phyloP scores from a whole-genome alignment of 2,113 vertebrate genomes.

The Corythoichthys haematopterus region DNA sequence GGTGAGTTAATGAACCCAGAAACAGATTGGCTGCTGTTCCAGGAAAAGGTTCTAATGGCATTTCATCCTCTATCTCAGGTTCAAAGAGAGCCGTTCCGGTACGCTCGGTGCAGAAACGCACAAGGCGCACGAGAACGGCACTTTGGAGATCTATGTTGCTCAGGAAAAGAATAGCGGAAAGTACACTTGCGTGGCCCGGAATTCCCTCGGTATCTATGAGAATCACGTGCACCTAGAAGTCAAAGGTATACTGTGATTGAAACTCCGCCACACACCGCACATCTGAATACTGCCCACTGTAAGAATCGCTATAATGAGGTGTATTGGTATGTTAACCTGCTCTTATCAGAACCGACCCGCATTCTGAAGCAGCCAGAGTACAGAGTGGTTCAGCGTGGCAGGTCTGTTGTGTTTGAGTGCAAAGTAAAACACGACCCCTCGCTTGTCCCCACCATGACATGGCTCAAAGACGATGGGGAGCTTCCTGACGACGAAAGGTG shows the following conservation, averaged over 20 bases:
- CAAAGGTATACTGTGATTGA: slow-evolving; percentile 79
- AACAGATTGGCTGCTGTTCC: background rate
- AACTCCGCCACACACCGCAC: background rate
- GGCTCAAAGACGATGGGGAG: slow-evolving; percentile 84
- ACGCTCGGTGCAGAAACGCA: slow-evolving; percentile 80
- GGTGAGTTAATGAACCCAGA: slow-evolving; percentile 69
- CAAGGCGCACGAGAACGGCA: slow-evolving; percentile 83
- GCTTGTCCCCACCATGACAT: slow-evolving; percentile 76
- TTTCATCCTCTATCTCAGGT: slow-evolving; percentile 69
- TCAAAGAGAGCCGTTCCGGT: slow-evolving; percentile 82
- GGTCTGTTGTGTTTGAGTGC: slow-evolving; percentile 85
- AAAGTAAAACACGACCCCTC: slow-evolving; percentile 86
- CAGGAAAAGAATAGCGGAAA: slow-evolving; percentile 79
- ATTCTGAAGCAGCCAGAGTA: slow-evolving; percentile 88
- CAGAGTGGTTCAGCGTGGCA: slow-evolving; percentile 79
- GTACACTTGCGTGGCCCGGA: slow-evolving; percentile 88
- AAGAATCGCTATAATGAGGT: background rate
- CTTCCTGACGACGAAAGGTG: slow-evolving; percentile 86
- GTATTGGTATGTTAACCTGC: background rate
- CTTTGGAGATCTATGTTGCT: slow-evolving; percentile 83
- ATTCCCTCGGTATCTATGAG: slow-evolving; percentile 80
- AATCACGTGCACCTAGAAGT: slow-evolving; percentile 88
- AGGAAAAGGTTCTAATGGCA: background rate
- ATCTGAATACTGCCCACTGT: no score
- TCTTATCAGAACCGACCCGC: slow-evolving; percentile 82